Conservation (phyloP, 1,140 invertebrate genomes). For the Sminthurides bifidus region DNA sequence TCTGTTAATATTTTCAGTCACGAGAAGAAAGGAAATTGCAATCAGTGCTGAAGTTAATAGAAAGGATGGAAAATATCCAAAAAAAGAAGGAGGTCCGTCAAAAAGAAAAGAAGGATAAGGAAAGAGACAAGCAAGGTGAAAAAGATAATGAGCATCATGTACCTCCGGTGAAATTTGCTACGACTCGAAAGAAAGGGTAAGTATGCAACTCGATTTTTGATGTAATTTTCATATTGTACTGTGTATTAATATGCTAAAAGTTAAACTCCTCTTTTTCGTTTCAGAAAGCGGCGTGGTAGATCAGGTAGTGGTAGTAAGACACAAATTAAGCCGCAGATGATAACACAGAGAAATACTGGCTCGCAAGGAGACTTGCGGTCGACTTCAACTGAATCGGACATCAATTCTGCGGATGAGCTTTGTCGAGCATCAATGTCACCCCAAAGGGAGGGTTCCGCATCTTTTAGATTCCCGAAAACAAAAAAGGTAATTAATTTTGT, state of each 20-base stretch:
- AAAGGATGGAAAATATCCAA: constrained; percentile 43
- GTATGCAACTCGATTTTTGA: background rate
- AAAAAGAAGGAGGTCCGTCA: constrained; percentile 41
- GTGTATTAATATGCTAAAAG: no score
- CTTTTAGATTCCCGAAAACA: constrained; percentile 77
- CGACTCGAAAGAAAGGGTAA: constrained; percentile 18
- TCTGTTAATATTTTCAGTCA: no score
- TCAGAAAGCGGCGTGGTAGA: constrained; percentile 50
- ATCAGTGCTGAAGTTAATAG: constrained; percentile 84
- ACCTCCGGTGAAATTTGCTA: constrained; percentile 11
- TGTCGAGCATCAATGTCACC: constrained; percentile 15
- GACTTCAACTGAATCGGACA: constrained; percentile 50
- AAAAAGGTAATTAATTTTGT: constrained; percentile 52
- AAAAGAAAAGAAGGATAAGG: constrained; percentile 30
- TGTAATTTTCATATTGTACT: background rate
- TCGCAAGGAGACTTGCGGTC: constrained; percentile 32
- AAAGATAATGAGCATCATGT: background rate
- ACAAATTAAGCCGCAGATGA: constrained; percentile 38
- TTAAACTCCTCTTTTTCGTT: constrained; percentile 27
- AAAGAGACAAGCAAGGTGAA: background rate
- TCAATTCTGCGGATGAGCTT: constrained; percentile 51
- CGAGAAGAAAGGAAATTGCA: constrained; percentile 93
- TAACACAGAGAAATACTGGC: constrained; percentile 53
- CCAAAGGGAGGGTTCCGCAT: constrained; percentile 29
- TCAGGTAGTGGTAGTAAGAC: constrained; percentile 42